phyloP scores from a whole-genome alignment of 2,888 invertebrate species.

The Morinoia aosen region DNA sequence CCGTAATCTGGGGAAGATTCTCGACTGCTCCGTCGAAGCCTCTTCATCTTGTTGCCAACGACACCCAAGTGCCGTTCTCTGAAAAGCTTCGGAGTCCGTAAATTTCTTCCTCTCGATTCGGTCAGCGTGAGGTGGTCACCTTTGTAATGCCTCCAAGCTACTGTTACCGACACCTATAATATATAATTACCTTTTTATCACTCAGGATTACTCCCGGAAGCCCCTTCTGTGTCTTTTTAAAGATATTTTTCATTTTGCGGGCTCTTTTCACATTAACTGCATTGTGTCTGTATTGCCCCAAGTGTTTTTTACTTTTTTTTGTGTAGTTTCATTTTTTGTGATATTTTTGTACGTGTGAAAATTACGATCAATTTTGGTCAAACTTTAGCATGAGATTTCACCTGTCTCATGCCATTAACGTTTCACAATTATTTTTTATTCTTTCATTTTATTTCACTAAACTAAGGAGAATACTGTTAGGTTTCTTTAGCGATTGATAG shows the following conservation, averaged over 20 bases:
- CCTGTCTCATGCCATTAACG: too few species aligned
- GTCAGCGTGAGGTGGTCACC: background rate
- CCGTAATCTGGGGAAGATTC: background rate
- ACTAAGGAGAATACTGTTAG: too few species aligned
- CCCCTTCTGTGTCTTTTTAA: background rate
- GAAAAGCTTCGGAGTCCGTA: slow-evolving; percentile 42
- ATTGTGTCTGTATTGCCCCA: background rate
- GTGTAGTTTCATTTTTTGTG: background rate
- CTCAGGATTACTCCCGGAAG: background rate
- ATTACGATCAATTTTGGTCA: background rate
- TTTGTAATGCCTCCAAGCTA: background rate
- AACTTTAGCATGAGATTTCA: background rate
- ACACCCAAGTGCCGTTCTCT: slow-evolving; percentile 28
- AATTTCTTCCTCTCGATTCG: slow-evolving; percentile 51
- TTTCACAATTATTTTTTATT: too few species aligned
- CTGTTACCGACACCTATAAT: background rate
- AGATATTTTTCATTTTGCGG: background rate
- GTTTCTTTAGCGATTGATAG: too few species aligned
- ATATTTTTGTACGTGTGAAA: background rate
- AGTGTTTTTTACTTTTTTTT: background rate
- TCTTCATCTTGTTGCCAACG: slow-evolving; percentile 38
- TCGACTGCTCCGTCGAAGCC: slow-evolving; percentile 5
- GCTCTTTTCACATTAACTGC: background rate
- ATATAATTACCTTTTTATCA: background rate
- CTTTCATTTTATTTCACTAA: too few species aligned